Conservation (phyloP, 2,113 vertebrate species). For the Damaliscus lunatus region DNA sequence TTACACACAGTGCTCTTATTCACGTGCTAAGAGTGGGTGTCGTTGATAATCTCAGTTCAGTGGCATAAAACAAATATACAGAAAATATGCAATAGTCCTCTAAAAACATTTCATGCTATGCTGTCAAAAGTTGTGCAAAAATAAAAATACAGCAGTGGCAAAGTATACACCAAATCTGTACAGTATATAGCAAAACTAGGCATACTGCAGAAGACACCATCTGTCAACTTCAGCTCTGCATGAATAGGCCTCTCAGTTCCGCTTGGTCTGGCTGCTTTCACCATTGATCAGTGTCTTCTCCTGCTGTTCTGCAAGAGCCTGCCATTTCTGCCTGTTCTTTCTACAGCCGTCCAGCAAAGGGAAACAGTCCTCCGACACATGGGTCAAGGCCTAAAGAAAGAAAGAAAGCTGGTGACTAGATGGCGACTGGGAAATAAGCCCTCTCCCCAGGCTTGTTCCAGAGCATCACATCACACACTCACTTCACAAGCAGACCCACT, state of each 20-base stretch:
- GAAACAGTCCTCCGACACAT: constrained; percentile 89
- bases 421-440: not conserved
- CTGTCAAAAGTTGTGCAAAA: constrained; percentile 73
- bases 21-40: not conserved
- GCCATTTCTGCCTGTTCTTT: constrained; percentile 94
- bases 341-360: constrained; percentile 95
- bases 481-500: not conserved
- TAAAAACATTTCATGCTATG: constrained; percentile 51
- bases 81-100: constrained; percentile 31
- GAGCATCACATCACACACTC: not conserved
- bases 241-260: constrained; percentile 71
- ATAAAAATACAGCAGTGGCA: constrained; percentile 86
- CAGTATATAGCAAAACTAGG: constrained; percentile 74
- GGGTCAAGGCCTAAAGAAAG: constrained; percentile 84
- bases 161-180: constrained; percentile 75
- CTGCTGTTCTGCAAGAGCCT: constrained; percentile 90
- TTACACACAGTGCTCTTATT: not conserved
- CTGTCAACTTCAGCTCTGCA: not conserved
- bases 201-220: constrained; percentile 48
- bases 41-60: not conserved
- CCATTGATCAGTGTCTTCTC: constrained; percentile 87
- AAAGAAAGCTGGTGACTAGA: not conserved
- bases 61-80: constrained; percentile 50
- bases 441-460: not conserved
- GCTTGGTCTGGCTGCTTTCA: constrained; percentile 79